Base-by-base conservation (phyloP, 2,888 invertebrate genomes). In the Rhorus exstirpatorius region DNA sequence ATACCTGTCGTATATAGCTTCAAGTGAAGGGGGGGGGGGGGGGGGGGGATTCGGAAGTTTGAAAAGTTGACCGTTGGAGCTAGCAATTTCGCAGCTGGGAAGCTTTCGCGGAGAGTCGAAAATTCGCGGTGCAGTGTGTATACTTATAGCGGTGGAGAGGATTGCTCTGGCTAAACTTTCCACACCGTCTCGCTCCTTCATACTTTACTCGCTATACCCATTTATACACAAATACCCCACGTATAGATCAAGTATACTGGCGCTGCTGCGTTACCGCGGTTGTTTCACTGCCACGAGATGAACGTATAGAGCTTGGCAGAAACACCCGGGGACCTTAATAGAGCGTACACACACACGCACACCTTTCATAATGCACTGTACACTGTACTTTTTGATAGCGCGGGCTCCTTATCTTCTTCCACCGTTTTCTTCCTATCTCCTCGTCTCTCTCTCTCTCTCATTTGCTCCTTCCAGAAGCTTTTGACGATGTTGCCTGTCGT, bases 61-160 rank as follows among this genome's bases (percentile, higher is more conserved):
- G 76, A 41, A 79, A 83, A 80, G 80, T 83, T 72, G 68, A 79
- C 74, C 74, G 68, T 77, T 49, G 65, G 58, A 77, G 77, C 75
- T n/a, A 70, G 71, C 77, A 81, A 76, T 77, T 70, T 76, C 71
- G 65, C 60, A 70, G 55, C 58, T 53, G 46, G 44, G 55, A 31
- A 76, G 76, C 70, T 65, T 44, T 21, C 10, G 31, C 46, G 17
- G 63, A 35, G 44, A 21, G 17, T 31, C 35, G 35, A 49, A 70
- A 21, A 24, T 41, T 19, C 60, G 63, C 26, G 26, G 35, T 21
- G 14, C n/a, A 31, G 21, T 10, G 46, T n/a, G 14, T 46, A 14
- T 10, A 21, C 8, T 12, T n/a, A 10, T 10, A 14, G 7, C 3
- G 8, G 41, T 12, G 12, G 21, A n/a, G 53, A 19, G 24, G 51